Conservation (phyloP, 2,888 invertebrate genomes). For the Hecatera dysodea region DNA sequence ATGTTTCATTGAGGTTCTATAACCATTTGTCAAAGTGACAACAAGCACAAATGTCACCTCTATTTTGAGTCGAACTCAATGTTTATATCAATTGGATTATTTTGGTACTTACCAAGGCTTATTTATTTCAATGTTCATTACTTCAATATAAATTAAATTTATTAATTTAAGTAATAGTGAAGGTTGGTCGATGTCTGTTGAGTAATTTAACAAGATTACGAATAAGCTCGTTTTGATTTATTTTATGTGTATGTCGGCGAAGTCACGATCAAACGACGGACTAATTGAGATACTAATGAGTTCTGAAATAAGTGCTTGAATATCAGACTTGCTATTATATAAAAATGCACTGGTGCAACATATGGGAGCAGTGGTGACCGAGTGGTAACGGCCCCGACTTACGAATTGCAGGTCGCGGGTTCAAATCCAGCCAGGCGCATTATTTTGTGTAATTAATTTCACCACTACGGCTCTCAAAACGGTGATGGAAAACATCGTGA, state of each 20-base stretch:
- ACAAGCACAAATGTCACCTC: slow-evolving; percentile 29
- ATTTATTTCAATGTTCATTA: slow-evolving; percentile 50
- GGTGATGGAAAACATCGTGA: no score
- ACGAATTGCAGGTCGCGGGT: no score
- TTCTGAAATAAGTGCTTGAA: slow-evolving; percentile 1
- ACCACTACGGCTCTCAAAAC: no score
- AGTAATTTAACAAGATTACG: slow-evolving; percentile 56
- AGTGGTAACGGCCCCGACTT: no score
- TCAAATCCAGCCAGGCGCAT: no score
- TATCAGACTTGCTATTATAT: no score
- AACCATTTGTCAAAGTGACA: not conserved
- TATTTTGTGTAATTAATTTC: no score
- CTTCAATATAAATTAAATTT: slow-evolving; percentile 57
- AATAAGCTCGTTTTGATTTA: slow-evolving; percentile 39
- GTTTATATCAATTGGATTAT: slow-evolving; percentile 28
- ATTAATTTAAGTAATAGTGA: slow-evolving; percentile 59
- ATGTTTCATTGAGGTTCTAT: not conserved
- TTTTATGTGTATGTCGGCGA: slow-evolving; percentile 31
- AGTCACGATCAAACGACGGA: slow-evolving; percentile 46
- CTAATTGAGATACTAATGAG: slow-evolving; percentile 42
- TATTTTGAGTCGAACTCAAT: slow-evolving; percentile 19
- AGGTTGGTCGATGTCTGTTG: slow-evolving; percentile 49
- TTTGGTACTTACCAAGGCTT: slow-evolving; percentile 41
- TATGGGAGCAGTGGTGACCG: no score
- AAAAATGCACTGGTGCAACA: no score